Percentiles rank a stretch among this genome's conserved stretches.
These are phyloP conservation scores for Fulmarus glacialis DNA, from an alignment of 2,113 vertebrate genomes.

Conservation along the genomic window DNA sequence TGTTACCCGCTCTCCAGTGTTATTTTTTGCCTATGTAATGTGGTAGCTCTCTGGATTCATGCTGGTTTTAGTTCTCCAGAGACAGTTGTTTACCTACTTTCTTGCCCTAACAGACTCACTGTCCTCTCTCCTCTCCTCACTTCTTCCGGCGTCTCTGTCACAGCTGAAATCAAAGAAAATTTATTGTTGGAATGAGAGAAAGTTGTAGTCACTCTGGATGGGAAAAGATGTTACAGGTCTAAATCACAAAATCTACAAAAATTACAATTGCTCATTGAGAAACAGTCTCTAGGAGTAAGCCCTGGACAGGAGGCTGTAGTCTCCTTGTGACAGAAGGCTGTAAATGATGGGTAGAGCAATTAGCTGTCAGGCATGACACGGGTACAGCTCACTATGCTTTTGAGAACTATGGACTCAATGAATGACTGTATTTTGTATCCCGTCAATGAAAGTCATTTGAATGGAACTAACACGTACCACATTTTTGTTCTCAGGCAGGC, in stretches of 20 bases:
- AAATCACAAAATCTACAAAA: neutral
- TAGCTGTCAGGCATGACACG: neutral
- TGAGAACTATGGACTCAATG: neutral
- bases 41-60: neutral
- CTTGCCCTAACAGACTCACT: neutral
- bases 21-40: neutral
- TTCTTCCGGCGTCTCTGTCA: neutral
- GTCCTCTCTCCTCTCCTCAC: neutral
- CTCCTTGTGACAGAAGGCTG: neutral
- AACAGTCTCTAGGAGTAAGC: neutral
- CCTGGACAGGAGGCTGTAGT: neutral
- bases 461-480: neutral
- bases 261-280: neutral
- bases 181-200: neutral
- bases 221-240: neutral
- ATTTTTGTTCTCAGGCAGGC: neutral
- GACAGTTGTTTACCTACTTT: neutral
- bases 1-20: neutral
- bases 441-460: neutral
- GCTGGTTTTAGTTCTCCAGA: neutral
- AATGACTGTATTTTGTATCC: neutral
- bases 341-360: neutral
- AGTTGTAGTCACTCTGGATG: neutral
- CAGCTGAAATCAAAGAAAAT: neutral
- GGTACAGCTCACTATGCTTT: neutral